Percentiles rank a stretch among this genome's conserved stretches.
Conservation (phyloP, 2,113 vertebrate species). For the Oncorhynchus tshawytscha region DNA sequence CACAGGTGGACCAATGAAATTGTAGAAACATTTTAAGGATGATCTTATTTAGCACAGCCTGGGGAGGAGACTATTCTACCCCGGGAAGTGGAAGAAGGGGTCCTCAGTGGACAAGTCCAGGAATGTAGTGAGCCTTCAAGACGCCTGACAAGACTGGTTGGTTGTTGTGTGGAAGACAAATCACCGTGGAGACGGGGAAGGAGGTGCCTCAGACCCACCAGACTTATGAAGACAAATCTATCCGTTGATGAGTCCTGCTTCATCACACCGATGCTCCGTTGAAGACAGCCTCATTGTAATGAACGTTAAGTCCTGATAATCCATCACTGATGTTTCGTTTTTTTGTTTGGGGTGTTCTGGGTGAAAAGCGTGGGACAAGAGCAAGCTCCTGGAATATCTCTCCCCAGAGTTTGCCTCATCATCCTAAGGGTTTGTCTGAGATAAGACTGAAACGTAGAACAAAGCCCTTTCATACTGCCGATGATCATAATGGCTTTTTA, state of each 20-base stretch:
- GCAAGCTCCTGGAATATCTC: conserved; percentile 40
- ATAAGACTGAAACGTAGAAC: conserved; percentile 27
- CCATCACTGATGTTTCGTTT: conserved; percentile 50
- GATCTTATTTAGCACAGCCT: neutral
- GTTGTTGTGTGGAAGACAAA: conserved; percentile 33
- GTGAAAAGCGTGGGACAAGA: neutral
- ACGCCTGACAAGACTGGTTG: conserved; percentile 30
- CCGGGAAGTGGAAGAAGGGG: conserved; percentile 7
- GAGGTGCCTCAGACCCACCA: conserved; percentile 40
- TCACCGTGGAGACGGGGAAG: conserved; percentile 38
- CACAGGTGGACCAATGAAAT: too few species aligned
- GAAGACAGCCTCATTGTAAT: conserved; percentile 38
- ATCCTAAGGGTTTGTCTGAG: conserved; percentile 30
- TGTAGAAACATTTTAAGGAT: too few species aligned
- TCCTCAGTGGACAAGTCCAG: neutral
- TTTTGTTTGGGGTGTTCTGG: conserved; percentile 16
- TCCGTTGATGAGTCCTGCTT: conserved; percentile 43
- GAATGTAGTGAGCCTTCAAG: conserved; percentile 47
- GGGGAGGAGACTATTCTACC: neutral
- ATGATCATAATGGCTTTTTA: neutral
- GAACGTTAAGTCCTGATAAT: conserved; percentile 37
- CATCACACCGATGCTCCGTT: conserved; percentile 50
- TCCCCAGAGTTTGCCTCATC: conserved; percentile 12
- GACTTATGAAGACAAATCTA: conserved; percentile 57
- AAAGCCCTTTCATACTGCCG: neutral